Evolutionary conservation across 2,113 vertebrate species (phyloP).

Genomic region (Ictalurus furcatus): DNA sequence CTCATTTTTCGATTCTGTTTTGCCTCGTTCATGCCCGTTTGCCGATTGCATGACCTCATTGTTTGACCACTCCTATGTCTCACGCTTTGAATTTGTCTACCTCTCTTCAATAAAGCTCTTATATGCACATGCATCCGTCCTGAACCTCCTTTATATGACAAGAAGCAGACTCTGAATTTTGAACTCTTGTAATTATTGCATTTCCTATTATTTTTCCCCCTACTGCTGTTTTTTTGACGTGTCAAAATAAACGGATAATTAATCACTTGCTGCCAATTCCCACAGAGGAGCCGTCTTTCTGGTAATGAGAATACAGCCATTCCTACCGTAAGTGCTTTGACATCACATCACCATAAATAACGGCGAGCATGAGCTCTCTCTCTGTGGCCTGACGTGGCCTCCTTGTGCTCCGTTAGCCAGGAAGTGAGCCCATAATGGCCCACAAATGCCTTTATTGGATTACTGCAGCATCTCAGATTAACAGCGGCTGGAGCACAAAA

Average conservation of each 20-base stretch:
- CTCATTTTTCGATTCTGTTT: too few species aligned
- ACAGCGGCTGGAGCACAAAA: constrained; percentile 55
- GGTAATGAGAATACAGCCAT: constrained; percentile 66
- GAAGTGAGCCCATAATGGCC: constrained; percentile 72
- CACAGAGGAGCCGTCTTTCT: constrained; percentile 12
- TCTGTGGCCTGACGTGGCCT: constrained; percentile 67
- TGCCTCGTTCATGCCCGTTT: too few species aligned
- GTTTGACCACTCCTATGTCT: too few species aligned
- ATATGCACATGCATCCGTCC: too few species aligned
- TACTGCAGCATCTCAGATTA: constrained; percentile 72
- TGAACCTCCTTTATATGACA: too few species aligned
- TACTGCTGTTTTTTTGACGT: neutral
- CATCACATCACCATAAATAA: constrained; percentile 76
- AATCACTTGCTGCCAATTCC: constrained; percentile 34
- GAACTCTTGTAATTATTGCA: neutral
- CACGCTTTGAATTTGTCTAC: too few species aligned
- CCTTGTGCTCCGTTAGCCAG: constrained; percentile 68
- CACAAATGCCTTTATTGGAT: constrained; percentile 75
- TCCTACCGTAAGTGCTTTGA: constrained; percentile 70
- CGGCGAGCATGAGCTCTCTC: constrained; percentile 64
- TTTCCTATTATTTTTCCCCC: too few species aligned
- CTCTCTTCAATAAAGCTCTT: too few species aligned
- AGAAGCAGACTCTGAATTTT: neutral
- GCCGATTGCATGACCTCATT: too few species aligned
- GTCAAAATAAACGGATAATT: constrained; percentile 30